A percentile compares a stretch with the other conserved stretches of the same genome.
These are phyloP conservation scores for Hemaris fuciformis DNA, from an alignment of 2,888 invertebrate species.

Conservation along the genomic window DNA sequence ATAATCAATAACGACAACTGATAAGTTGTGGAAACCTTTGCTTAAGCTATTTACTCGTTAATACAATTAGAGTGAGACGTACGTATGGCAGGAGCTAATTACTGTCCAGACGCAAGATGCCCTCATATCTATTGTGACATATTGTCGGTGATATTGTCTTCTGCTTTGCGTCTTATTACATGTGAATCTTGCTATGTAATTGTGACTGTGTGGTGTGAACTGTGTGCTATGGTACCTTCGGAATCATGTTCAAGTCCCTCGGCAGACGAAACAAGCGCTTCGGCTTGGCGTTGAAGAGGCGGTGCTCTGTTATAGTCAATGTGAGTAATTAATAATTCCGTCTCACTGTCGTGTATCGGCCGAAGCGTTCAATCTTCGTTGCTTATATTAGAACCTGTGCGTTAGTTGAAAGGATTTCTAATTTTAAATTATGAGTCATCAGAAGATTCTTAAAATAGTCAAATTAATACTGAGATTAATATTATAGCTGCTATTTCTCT, in stretches of 20 bases:
- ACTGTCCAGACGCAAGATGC: slow-evolving; percentile 37
- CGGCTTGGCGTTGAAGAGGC: slow-evolving; percentile 27
- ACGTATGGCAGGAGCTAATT: slow-evolving; percentile 54
- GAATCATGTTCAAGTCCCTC: slow-evolving; percentile 20
- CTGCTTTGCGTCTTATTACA: neutral
- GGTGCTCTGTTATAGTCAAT: slow-evolving; percentile 27
- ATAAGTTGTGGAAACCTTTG: slow-evolving; percentile 13
- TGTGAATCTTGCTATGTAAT: slow-evolving; percentile 20
- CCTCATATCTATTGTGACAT: slow-evolving; percentile 56
- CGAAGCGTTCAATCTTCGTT: too few species aligned
- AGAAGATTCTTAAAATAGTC: too few species aligned
- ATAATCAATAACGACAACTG: slow-evolving; percentile 8
- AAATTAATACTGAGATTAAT: too few species aligned
- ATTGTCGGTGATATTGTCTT: slow-evolving; percentile 29
- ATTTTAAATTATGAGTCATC: too few species aligned
- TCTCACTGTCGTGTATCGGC: too few species aligned
- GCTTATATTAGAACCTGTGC: too few species aligned
- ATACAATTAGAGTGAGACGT: slow-evolving; percentile 68
- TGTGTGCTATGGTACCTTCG: slow-evolving; percentile 17
- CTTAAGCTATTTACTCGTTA: slow-evolving; percentile 32
- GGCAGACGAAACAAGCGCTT: slow-evolving; percentile 21
- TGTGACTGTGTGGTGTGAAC: slow-evolving; percentile 14
- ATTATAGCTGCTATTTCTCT: too few species aligned
- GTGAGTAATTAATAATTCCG: slow-evolving; percentile 31
- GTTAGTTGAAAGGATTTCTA: too few species aligned